Base-by-base conservation (phyloP, 2,888 invertebrate genomes). In the Melanostoma scalare region DNA sequence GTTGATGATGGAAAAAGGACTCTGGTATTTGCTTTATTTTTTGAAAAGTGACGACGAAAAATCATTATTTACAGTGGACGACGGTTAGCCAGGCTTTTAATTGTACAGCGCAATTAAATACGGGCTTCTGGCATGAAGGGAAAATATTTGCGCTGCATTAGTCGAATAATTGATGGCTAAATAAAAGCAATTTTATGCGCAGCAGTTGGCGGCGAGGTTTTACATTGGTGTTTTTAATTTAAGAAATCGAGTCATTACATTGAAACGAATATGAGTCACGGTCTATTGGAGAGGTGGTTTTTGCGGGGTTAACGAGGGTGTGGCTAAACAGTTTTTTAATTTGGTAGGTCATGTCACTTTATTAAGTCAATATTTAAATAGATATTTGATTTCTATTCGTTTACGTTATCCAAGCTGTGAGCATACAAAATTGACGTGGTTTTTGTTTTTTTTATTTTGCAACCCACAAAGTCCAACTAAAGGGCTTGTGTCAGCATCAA, bases 81-180 rank as follows among this genome's bases (percentile, higher is more conserved):
- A 48, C 40, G 72, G 77, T 68, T 68, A 52, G 71, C 71, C 53
- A 44, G 67, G 67, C 72, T 72, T 76, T 78, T 78, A 82, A 82
- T 82, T 82, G 82, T 77, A 48, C 77, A 36, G 6, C 61, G 61
- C 82, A 77, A 82, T 82, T 82, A 82, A 77, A 82, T 68, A 52
- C 60, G 61, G 65, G 31, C 35, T 36, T 20, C 72, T 56, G 72
- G 38, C 10, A 67, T 61, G 68, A 63, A 53, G 58, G 68, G 6
- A 20, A 67, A 61, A 69, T 82, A 73, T 78, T 82, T 82, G 77
- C 73, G 52, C 78, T 65, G 82, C 68, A 82, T 82, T 82, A 82
- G 78, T 63, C 78, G 68, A 82, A 77, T 82, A 82, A 82, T 82
- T 82, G 73, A 82, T 78, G 68, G 40, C 46, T 46, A 73, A 82